Evolutionary conservation across 2,113 vertebrate genomes (phyloP), one percentile per base, ranked within the genome.

Genomic region (Mastomys coucha): DNA sequence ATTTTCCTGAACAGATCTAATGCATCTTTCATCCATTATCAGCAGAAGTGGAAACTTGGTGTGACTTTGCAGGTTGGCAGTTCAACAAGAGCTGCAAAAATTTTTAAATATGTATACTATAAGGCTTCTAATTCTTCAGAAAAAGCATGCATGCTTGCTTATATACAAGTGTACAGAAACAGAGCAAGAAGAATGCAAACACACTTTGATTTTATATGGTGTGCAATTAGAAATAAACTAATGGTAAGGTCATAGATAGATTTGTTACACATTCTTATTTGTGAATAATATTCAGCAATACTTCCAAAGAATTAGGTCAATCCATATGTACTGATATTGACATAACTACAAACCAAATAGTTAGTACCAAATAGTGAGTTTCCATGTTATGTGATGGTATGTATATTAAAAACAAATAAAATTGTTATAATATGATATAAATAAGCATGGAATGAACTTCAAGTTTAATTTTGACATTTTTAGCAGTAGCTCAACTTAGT

Each of bases 381-480:
- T 8, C 58, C 88, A 51, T 95, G 93, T 33, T 92, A 86, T 56
- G 36, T 93, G n/a, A 94, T 8, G 51, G 7, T 76, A 75, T n/a
- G 11, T 94, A 28, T 88, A 92, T 97, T 60, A 75, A 89, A 91
- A 95, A n/a, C 72, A 97, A 95, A 77, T 9, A 93, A 69, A 95
- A 94, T 42, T 36, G 17, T 77, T 45, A 63, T 60, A 94, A 73
- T 82, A 65, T 17, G 65, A 70, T 45, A 2, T 63, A 93, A 95
- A 94, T 56, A 86, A 16, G 91, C 16, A 51, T 73, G 65, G 96
- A 89, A 84, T 82, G 24, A 87, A 93, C 86, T 89, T 58, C 31
- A 95, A 91, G 16, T 33, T 39, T 69, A 88, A 58, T 91, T 36
- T 91, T 7, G 24, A 82, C 94, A 89, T 69, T 89, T 36, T 60